A percentile compares a stretch with the other conserved stretches of the same genome.
Evolutionary conservation across 1,140 invertebrate genomes (phyloP).

Genomic region (Piezodorus guildinii): DNA sequence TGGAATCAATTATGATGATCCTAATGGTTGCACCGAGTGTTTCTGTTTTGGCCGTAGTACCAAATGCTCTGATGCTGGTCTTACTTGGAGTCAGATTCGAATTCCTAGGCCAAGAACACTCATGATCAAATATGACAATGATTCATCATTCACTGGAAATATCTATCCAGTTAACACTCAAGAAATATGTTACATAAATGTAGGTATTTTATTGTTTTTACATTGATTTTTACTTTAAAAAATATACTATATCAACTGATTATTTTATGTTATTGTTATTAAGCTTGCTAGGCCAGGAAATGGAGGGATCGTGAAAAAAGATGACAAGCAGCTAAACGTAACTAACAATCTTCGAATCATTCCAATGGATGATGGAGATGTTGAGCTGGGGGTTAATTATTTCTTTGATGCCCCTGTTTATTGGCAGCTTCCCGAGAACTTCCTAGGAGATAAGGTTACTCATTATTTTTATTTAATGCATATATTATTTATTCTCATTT

Average conservation of each 20-base stretch:
- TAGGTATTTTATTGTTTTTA: constrained; percentile 24
- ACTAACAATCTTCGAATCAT: constrained; percentile 51
- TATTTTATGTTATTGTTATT: not conserved
- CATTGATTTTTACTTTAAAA: too few species aligned
- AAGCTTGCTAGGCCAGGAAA: constrained; percentile 39
- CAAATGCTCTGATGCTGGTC: constrained; percentile 60
- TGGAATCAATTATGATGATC: constrained; percentile 56
- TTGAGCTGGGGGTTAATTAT: constrained; percentile 50
- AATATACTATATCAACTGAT: too few species aligned
- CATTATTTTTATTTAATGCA: constrained; percentile 3
- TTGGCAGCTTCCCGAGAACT: constrained; percentile 69
- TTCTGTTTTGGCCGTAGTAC: constrained; percentile 78
- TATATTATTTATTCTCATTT: not conserved
- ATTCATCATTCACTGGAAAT: constrained; percentile 27
- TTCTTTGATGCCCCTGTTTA: constrained; percentile 68
- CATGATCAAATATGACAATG: constrained; percentile 38
- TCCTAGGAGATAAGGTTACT: constrained; percentile 71
- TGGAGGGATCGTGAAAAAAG: constrained; percentile 29
- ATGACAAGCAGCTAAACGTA: constrained; percentile 36
- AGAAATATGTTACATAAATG: constrained; percentile 40
- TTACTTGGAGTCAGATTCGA: constrained; percentile 62
- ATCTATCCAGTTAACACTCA: constrained; percentile 36
- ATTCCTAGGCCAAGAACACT: constrained; percentile 44
- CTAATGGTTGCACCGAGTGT: constrained; percentile 67
- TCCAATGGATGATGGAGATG: constrained; percentile 49